phyloP scores from a whole-genome alignment of 2,888 invertebrate species.

The Eucera pruinosa region DNA sequence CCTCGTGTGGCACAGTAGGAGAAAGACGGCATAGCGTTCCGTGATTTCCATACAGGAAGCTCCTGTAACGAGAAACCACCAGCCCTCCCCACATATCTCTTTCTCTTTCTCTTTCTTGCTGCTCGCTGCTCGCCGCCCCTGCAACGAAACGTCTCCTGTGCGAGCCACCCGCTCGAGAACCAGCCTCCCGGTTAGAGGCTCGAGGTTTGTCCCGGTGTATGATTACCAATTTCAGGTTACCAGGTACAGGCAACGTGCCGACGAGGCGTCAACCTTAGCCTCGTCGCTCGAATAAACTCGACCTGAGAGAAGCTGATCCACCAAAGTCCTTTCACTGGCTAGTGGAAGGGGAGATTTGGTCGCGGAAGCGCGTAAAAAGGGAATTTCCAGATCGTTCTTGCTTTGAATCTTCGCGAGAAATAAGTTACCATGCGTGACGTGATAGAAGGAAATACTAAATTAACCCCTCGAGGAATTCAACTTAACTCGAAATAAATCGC shows the following conservation, averaged over 20 bases:
- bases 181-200: constrained; percentile 43
- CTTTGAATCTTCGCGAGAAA: too few species aligned
- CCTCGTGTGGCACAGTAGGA: constrained; percentile 32
- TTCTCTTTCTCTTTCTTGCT: constrained; percentile 45
- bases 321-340: neutral
- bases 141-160: constrained; percentile 18
- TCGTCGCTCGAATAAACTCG: constrained; percentile 31
- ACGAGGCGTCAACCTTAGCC: constrained; percentile 24
- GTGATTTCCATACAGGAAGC: constrained; percentile 84
- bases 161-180: constrained; percentile 52
- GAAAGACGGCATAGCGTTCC: constrained; percentile 52
- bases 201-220: constrained; percentile 64
- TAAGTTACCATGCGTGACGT: too few species aligned
- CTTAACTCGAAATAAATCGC: too few species aligned
- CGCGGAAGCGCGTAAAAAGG: neutral
- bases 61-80: constrained; percentile 82
- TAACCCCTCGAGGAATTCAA: too few species aligned
- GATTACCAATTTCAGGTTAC: constrained; percentile 69
- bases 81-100: constrained; percentile 62
- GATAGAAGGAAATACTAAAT: too few species aligned
- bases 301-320: constrained; percentile 6
- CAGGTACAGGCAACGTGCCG: constrained; percentile 42
- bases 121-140: constrained; percentile 39
- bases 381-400: neutral
- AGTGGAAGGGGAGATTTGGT: too few species aligned